These are phyloP conservation scores for Peromyscus nudipes DNA, from an alignment of 2,797 vertebrate species.

Conservation along the genomic window DNA sequence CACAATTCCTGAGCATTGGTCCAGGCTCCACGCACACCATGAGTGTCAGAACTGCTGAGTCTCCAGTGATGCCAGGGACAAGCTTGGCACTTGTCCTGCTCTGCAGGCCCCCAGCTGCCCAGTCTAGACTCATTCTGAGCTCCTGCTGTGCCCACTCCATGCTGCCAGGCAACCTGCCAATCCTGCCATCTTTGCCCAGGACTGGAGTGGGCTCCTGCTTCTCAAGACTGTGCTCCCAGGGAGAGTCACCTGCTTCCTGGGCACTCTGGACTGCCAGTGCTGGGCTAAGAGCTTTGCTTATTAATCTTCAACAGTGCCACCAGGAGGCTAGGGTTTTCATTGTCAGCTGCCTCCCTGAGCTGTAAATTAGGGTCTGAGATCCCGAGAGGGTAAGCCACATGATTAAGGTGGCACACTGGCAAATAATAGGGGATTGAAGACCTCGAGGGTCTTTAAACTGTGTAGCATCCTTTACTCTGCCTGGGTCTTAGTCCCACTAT, in stretches of 20 bases:
- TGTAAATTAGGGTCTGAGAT: background rate
- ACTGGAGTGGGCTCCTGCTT: background rate
- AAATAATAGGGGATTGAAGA: background rate
- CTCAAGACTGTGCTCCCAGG: background rate
- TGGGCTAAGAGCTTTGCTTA: background rate
- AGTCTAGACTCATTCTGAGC: background rate
- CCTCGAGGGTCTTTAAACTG: background rate
- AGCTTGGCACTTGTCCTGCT: slow-evolving; percentile 54
- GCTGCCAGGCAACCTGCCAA: background rate
- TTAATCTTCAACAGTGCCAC: background rate
- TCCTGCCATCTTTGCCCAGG: background rate
- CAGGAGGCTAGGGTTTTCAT: background rate
- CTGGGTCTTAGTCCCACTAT: background rate
- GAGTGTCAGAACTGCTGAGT: slow-evolving; percentile 66
- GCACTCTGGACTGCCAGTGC: background rate
- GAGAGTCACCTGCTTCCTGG: background rate
- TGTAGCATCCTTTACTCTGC: background rate
- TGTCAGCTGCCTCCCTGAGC: background rate
- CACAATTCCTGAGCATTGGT: slow-evolving; percentile 30
- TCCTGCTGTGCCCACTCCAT: background rate
- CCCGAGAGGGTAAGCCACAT: background rate
- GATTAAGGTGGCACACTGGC: background rate
- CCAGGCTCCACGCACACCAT: background rate
- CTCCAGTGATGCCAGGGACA: background rate
- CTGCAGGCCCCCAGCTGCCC: background rate